Percentiles rank a stretch among this genome's conserved stretches.
phyloP scores from a whole-genome alignment of 2,888 invertebrate genomes.

The Drosophila anceps region DNA sequence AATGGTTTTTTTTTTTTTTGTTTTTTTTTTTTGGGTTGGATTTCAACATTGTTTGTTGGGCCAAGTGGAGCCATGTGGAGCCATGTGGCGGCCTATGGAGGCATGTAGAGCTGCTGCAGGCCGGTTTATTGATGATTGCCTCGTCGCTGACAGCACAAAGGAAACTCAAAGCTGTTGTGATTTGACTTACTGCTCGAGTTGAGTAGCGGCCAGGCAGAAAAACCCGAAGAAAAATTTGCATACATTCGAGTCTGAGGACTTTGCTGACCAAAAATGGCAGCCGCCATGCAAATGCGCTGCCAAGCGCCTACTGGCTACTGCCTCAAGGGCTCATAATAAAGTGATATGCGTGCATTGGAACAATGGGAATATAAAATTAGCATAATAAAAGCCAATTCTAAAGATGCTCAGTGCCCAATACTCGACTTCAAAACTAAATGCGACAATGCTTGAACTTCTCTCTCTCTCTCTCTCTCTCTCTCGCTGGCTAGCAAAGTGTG shows the following conservation, averaged over 20 bases:
- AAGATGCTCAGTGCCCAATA: conserved; percentile 32
- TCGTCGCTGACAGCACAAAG: conserved; percentile 77
- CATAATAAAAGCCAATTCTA: conserved; percentile 78
- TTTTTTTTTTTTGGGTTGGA: conserved; percentile 34
- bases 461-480: conserved; percentile 32
- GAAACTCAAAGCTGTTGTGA: conserved; percentile 69
- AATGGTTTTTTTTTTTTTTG: conserved; percentile 25
- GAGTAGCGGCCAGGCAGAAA: conserved; percentile 60
- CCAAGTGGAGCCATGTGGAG: conserved; percentile 45
- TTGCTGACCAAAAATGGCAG: conserved; percentile 75
- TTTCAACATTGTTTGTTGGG: conserved; percentile 73
- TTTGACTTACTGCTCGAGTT: conserved; percentile 80
- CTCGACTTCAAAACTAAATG: conserved; percentile 26
- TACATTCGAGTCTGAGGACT: conserved; percentile 68
- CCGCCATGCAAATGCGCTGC: conserved; percentile 72
- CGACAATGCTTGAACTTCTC: conserved; percentile 49
- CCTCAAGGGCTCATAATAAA: conserved; percentile 66
- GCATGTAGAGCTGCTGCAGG: conserved; percentile 39
- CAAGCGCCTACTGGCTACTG: conserved; percentile 26
- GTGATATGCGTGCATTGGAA: conserved; percentile 79
- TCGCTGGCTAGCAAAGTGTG: conserved; percentile 45
- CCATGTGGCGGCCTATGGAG: conserved; percentile 16
- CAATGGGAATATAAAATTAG: conserved; percentile 81
- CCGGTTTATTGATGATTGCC: conserved; percentile 74
- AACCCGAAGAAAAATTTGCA: conserved; percentile 63